Conservation (phyloP, 2,113 vertebrate species). For the Ranitomeya variabilis region DNA sequence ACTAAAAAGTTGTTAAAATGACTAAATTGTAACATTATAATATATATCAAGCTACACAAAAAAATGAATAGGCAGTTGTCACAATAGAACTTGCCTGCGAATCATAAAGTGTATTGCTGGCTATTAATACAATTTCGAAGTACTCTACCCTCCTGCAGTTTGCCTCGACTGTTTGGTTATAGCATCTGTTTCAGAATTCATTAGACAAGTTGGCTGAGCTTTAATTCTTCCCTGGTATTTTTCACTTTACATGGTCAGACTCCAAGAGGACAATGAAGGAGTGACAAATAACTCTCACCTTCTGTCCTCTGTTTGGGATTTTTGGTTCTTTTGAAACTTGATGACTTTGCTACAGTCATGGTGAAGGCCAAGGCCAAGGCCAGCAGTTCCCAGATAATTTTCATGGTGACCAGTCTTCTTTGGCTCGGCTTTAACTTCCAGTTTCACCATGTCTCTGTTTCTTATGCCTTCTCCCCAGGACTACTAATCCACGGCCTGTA, state of each 20-base stretch:
- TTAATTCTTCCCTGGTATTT: not conserved
- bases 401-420: constrained; percentile 82
- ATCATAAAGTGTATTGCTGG: not conserved
- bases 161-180: not conserved
- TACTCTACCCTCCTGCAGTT: not conserved
- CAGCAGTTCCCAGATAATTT: constrained; percentile 86
- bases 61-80: not conserved
- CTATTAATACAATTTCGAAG: not conserved
- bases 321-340: constrained; percentile 21
- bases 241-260: not conserved
- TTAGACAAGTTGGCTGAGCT: not conserved
- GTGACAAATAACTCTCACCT: constrained; percentile 74
- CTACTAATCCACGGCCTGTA: constrained; percentile 14
- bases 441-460: constrained; percentile 52
- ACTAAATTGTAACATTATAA: not conserved
- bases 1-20: no score
- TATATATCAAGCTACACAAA: not conserved
- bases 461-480: constrained; percentile 13
- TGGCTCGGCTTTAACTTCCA: constrained; percentile 7
- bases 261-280: not conserved
- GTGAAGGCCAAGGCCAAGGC: constrained; percentile 80
- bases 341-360: constrained; percentile 71
- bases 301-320: constrained; percentile 78
- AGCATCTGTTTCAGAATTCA: not conserved
- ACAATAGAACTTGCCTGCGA: not conserved